Base-by-base conservation (phyloP, 2,888 invertebrate genomes). In the Antheraea yamamai region DNA sequence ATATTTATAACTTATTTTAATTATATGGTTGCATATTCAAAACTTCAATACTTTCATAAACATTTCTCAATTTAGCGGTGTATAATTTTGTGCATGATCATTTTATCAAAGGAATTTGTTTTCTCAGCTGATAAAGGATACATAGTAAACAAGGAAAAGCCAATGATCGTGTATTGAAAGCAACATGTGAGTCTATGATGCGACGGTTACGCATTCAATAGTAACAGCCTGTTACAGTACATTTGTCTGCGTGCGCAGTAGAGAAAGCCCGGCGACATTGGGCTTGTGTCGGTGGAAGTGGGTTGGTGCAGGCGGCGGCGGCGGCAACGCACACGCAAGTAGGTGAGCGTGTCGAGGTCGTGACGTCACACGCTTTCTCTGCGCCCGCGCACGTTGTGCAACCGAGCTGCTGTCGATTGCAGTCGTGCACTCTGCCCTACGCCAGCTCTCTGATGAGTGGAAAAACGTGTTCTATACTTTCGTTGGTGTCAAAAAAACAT, bases 271-370 rank as follows among this genome's bases (percentile, higher is more conserved):
- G 81, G 83, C 88, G 90, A 91, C 91, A 92, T 92, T 92, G 91
- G 86, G 86, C 85, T 85, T 84, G 85, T 87, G 87, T 85, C 80
- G 81, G 76, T 81, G 82, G 87, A 93, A 92, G 92, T 93, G 89
- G 93, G 92, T 91, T 92, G 91, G 85, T 89, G 89, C 88, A 88
- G 83, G 83, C 81, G 77, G 77, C 78, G 82, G 82, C 80, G 78
- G 78, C 78, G 80, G 88, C 64, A 30, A 18, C 64, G 64, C 64
- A 66, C 64, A 16, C 87, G 91, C 92, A 93, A 91, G 89, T 94
- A 90, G 94, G 95, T 95, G 92, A 95, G 91, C 94, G 90, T 93
- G 95, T 94, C 95, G 95, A 95, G 94, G 94, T 90, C 94, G 92
- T 94, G 93, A 94, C 95, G 94, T 94, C 93, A 94, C 83, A 76